Conservation (phyloP, 1,140 invertebrate genomes). For the Ericerus pela region DNA sequence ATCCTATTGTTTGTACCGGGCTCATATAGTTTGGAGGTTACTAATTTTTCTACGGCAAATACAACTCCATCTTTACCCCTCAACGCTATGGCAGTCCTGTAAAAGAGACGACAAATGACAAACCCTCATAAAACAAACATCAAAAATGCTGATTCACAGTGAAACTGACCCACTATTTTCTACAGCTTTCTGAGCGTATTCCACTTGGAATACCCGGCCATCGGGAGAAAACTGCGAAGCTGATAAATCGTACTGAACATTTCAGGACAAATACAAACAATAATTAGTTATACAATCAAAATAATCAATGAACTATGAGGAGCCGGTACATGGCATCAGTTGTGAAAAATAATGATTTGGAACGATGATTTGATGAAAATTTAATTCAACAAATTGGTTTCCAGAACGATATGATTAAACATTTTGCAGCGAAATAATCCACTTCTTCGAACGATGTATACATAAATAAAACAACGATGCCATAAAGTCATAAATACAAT, state of each 20-base stretch:
- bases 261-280: slow-evolving; percentile 20
- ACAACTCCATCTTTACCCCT: slow-evolving; percentile 92
- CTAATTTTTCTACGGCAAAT: slow-evolving; percentile 93
- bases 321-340: slow-evolving; percentile 18
- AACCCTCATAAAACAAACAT: neutral
- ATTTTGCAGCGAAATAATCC: neutral
- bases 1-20: slow-evolving; percentile 84
- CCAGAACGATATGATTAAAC: neutral
- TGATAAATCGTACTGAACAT: slow-evolving; percentile 87
- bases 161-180: slow-evolving; percentile 85
- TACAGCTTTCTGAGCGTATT: slow-evolving; percentile 98
- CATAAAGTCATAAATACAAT: slow-evolving; percentile 13
- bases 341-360: slow-evolving; percentile 15
- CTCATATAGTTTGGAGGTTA: slow-evolving; percentile 95
- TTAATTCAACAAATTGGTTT: neutral
- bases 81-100: slow-evolving; percentile 79
- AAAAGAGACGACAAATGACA: slow-evolving; percentile 22
- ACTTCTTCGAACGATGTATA: neutral
- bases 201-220: slow-evolving; percentile 96
- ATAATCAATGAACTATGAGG: neutral
- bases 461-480: neutral
- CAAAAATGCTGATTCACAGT: neutral
- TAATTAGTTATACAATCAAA: slow-evolving; percentile 21
- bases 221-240: slow-evolving; percentile 99
- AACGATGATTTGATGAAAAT: neutral